phyloP scores from a whole-genome alignment of 2,888 invertebrate species.

The Megalurothrips usitatus region DNA sequence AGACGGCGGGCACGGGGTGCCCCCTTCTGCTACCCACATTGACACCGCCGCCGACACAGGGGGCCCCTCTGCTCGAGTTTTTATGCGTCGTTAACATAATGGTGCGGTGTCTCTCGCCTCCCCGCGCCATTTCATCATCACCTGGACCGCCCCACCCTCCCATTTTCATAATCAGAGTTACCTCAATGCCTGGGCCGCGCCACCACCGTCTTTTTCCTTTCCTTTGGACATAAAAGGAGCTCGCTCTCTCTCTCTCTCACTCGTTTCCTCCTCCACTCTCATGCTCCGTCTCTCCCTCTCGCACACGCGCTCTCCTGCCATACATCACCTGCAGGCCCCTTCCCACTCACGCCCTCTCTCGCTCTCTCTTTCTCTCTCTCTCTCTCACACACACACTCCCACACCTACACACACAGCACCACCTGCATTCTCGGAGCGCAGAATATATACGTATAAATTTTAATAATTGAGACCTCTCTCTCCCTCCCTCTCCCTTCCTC shows the following conservation, averaged over 20 bases:
- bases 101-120: no score
- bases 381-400: no score
- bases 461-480: not conserved
- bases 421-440: not conserved
- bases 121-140: no score
- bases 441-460: constrained; percentile 1
- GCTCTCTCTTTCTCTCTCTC: no score
- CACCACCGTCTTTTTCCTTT: no score
- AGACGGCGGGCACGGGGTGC: no score
- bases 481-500: not conserved
- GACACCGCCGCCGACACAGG: no score
- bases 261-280: not conserved
- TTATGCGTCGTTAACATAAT: no score
- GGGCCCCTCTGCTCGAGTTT: no score
- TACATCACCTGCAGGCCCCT: not conserved
- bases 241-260: not conserved
- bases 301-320: not conserved
- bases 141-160: not conserved
- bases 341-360: no score
- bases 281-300: not conserved
- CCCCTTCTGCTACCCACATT: no score
- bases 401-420: not conserved
- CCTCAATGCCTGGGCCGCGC: not conserved
- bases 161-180: not conserved
- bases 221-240: no score